phyloP scores from a whole-genome alignment of 2,797 vertebrate genomes.

The Bradypodion ventrale region DNA sequence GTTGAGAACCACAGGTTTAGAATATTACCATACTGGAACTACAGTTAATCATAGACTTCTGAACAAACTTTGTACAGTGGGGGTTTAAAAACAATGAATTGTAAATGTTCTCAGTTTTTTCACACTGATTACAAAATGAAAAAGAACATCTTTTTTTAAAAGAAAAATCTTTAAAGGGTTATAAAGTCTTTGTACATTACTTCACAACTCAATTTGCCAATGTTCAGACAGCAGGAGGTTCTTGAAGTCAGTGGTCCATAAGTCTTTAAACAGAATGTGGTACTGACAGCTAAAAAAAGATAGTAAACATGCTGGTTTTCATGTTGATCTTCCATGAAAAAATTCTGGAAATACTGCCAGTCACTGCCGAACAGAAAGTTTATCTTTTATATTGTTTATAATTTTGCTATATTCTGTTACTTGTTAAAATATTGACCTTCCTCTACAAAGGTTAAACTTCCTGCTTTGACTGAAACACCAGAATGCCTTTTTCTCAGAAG shows the following conservation, averaged over 20 bases:
- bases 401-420: conserved; percentile 68
- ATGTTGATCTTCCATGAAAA: conserved; percentile 65
- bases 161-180: conserved; percentile 10
- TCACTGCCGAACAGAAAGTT: conserved; percentile 63
- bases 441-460: conserved; percentile 78
- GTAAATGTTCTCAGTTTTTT: conserved; percentile 13
- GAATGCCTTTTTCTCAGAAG: conserved; percentile 76
- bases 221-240: conserved; percentile 30
- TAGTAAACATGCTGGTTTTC: conserved; percentile 59
- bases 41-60: background rate
- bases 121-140: background rate
- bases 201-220: conserved; percentile 23
- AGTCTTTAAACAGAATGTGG: conserved; percentile 40
- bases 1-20: too few relatives aligned
- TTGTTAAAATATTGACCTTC: conserved; percentile 79
- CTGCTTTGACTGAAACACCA: conserved; percentile 73
- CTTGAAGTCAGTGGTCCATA: conserved; percentile 47
- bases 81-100: background rate
- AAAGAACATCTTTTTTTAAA: too few relatives aligned
- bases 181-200: conserved; percentile 22
- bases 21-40: background rate
- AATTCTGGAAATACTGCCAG: conserved; percentile 58
- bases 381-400: conserved; percentile 68
- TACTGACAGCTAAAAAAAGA: conserved; percentile 42
- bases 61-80: background rate